A percentile compares a stretch with the other conserved stretches of the same genome.
phyloP scores from a whole-genome alignment of 2,797 vertebrate species.

The Melopsittacus undulatus region DNA sequence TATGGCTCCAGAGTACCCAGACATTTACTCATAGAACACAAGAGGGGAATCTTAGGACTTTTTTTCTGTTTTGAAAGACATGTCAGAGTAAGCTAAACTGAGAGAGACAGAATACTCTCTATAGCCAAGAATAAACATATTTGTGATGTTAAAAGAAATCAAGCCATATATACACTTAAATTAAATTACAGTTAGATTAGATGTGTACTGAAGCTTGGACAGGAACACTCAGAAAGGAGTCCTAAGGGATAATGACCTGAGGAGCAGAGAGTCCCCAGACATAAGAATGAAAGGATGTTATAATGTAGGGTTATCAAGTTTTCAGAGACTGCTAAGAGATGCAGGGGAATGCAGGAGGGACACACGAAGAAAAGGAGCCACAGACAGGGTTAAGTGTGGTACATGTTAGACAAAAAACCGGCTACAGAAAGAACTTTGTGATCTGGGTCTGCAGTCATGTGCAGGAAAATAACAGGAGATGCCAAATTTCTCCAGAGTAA shows the following conservation, averaged over 20 bases:
- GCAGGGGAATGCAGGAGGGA: neutral
- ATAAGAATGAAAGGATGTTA: neutral
- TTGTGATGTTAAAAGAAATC: neutral
- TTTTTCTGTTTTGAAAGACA: neutral
- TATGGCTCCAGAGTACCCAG: neutral
- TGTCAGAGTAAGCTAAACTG: neutral
- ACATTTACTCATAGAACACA: neutral
- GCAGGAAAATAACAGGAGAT: neutral
- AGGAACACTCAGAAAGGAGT: neutral
- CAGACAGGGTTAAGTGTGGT: neutral
- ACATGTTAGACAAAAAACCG: neutral
- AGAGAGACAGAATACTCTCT: neutral
- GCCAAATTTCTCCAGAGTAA: neutral
- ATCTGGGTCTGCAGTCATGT: neutral
- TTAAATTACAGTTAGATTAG: neutral
- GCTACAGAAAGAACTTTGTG: neutral
- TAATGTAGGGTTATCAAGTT: neutral
- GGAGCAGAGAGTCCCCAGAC: neutral
- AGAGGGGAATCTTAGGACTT: neutral
- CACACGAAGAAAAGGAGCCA: neutral
- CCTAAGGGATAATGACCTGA: neutral
- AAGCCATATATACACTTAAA: neutral
- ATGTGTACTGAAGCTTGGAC: neutral
- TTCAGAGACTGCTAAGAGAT: neutral
- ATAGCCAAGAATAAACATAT: neutral